A percentile compares a stretch with the other conserved stretches of the same genome.
phyloP scores from a whole-genome alignment of 1,140 invertebrate genomes.

The Heliothis virescens region DNA sequence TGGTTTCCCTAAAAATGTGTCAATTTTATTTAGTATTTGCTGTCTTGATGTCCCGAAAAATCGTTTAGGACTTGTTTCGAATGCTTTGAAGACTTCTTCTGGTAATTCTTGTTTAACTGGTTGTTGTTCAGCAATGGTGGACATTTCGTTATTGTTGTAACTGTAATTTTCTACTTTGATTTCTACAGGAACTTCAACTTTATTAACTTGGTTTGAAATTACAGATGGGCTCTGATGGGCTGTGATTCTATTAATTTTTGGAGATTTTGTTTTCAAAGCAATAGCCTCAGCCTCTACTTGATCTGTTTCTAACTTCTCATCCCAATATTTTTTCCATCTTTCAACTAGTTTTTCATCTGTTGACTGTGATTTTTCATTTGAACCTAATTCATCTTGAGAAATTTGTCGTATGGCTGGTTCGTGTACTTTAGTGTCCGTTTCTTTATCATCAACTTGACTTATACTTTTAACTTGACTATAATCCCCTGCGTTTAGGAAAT shows the following conservation, averaged over 20 bases:
- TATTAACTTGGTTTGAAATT: constrained; percentile 13
- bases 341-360: constrained; percentile 69
- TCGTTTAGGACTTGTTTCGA: constrained; percentile 83
- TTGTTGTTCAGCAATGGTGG: not conserved
- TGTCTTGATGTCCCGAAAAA: constrained; percentile 81
- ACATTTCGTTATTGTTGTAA: constrained; percentile 18
- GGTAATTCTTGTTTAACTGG: constrained; percentile 76
- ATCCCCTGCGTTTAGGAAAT: constrained; percentile 72
- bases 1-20: constrained; percentile 77
- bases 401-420: constrained; percentile 13
- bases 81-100: constrained; percentile 82
- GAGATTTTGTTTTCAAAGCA: constrained; percentile 32
- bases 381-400: constrained; percentile 30
- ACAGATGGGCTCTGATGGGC: constrained; percentile 6
- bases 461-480: constrained; percentile 49
- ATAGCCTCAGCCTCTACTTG: constrained; percentile 57
- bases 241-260: constrained; percentile 6
- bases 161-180: constrained; percentile 21
- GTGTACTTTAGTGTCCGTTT: constrained; percentile 53
- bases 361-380: not conserved
- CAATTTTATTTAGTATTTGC: constrained; percentile 82
- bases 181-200: constrained; percentile 4
- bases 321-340: constrained; percentile 83
- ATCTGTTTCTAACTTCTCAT: constrained; percentile 69
- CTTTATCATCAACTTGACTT: constrained; percentile 45